Percentiles rank a stretch among this genome's conserved stretches.
Evolutionary conservation across 35 echinoderm and acorn worm genomes (phyloP).

Genomic region (Amphiura filiformis): DNA sequence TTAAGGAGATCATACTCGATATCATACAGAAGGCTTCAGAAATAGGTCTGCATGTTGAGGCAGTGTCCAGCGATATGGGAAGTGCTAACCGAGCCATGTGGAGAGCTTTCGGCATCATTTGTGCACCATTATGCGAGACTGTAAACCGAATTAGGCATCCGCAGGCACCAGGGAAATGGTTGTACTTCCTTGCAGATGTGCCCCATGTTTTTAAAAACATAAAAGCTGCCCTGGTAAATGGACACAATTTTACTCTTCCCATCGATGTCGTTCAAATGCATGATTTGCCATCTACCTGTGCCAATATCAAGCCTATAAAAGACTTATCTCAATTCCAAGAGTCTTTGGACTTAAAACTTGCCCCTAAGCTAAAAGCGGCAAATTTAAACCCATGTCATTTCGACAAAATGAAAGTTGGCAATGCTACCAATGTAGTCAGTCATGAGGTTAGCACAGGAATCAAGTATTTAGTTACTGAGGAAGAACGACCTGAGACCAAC

Average conservation of each 20-base stretch:
- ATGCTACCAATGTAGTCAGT: conserved; percentile 43
- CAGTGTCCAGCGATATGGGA: conserved; percentile 50
- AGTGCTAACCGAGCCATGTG: conserved; percentile 60
- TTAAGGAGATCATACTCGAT: conserved; percentile 29
- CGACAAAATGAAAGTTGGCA: conserved; percentile 50
- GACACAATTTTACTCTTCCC: conserved; percentile 15
- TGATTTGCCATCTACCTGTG: conserved; percentile 8
- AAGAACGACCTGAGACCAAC: neutral
- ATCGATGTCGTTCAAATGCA: conserved; percentile 17
- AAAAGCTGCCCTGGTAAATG: conserved; percentile 56
- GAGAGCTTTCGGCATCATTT: conserved; percentile 41
- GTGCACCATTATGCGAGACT: neutral
- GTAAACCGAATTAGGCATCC: conserved; percentile 42
- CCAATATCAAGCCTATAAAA: neutral
- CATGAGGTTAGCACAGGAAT: conserved; percentile 3
- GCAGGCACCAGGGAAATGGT: neutral
- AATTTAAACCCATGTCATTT: conserved; percentile 39
- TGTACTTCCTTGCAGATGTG: conserved; percentile 58
- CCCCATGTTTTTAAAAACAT: conserved; percentile 53
- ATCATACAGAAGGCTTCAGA: conserved; percentile 20
- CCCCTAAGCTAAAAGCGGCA: conserved; percentile 21
- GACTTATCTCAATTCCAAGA: conserved; percentile 14
- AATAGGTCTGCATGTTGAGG: conserved; percentile 46
- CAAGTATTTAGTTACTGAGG: neutral
- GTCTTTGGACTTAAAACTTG: conserved; percentile 20